Base-by-base conservation (phyloP, 2,888 invertebrate species). In the Keiferia lycopersicella region DNA sequence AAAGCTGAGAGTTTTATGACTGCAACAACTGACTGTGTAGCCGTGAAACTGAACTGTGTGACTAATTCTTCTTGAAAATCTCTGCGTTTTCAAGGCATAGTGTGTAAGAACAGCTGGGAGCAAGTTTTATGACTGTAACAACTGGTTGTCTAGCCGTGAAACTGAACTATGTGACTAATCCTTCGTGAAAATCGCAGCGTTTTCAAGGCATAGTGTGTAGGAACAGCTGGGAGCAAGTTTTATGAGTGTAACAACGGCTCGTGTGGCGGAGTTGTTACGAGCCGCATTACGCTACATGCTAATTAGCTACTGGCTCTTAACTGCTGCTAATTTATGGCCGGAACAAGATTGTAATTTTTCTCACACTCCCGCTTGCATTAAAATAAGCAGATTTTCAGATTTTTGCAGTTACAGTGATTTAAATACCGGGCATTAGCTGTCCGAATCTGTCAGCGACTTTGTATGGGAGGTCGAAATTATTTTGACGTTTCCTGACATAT, bases 171-270 rank as follows among this genome's bases (percentile, higher is more conserved):
- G n/a, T n/a, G n/a, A n/a, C n/a, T n/a, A n/a, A n/a, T n/a, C n/a
- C n/a, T n/a, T n/a, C n/a, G n/a, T 4, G 26, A 34, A 34, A 60
- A 48, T 58, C 50, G 66, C 64, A 8, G 26, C 63, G 66, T 63
- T 62, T 58, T 50, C 7, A 16, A 12, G 16, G 0, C 41, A 2
- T 62, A 66, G 70, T 69, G 69, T 62, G 66, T 66, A 1, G 12
- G 53, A 66, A 50, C 58, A 64, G 62, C 56, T 58, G 53, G 12
- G 64, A 66, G 64, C 63, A 68, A 65, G 64, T 66, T 63, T 69
- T 61, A 62, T 64, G 66, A 65, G 67, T 65, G 66, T 61, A 68
- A 69, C 67, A 67, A 60, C 63, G 67, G 63, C 65, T 72, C 69
- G 66, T 39, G 39, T 39, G 10, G 39, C 39, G 14, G 65, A 70